A percentile compares a stretch with the other conserved stretches of the same genome.
Evolutionary conservation across 2,888 invertebrate species (phyloP).

Genomic region (Flabesymbios commensalis): DNA sequence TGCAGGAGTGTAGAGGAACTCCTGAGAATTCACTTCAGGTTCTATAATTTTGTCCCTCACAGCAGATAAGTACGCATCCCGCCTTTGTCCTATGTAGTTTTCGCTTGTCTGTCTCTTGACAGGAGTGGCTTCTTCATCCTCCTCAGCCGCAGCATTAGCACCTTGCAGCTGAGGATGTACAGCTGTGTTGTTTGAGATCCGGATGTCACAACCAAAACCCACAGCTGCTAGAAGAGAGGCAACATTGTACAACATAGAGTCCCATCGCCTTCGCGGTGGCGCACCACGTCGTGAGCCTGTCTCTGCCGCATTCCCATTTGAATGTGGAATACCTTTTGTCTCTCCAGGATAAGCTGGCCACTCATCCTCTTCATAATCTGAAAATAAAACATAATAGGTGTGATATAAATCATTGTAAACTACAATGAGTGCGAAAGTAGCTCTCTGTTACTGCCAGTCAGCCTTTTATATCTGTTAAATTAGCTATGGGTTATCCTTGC

Average conservation of each 20-base stretch:
- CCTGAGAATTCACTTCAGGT: constrained; percentile 38
- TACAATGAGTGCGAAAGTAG: constrained; percentile 63
- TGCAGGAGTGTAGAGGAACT: neutral
- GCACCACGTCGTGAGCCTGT: constrained; percentile 27
- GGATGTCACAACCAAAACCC: constrained; percentile 85
- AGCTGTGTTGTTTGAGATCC: constrained; percentile 72
- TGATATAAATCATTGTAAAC: neutral
- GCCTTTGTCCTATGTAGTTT: constrained; percentile 45
- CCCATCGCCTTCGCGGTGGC: constrained; percentile 59
- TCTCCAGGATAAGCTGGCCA: constrained; percentile 55
- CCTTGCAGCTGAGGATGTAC: constrained; percentile 48
- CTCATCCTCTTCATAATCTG: constrained; percentile 59
- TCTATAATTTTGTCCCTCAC: constrained; percentile 56
- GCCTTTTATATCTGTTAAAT: too few species aligned
- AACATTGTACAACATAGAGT: constrained; percentile 81
- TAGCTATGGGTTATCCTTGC: too few species aligned
- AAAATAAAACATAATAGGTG: constrained; percentile 9
- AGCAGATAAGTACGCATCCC: constrained; percentile 57
- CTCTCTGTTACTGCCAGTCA: constrained; percentile 92
- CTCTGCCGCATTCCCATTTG: constrained; percentile 65
- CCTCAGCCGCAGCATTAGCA: constrained; percentile 28
- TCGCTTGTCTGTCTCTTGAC: neutral
- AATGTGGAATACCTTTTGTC: constrained; percentile 39
- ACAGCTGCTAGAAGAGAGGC: constrained; percentile 88
- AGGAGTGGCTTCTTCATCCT: neutral